phyloP scores from a whole-genome alignment of 2,113 vertebrate species.

The Petaurus breviceps region DNA sequence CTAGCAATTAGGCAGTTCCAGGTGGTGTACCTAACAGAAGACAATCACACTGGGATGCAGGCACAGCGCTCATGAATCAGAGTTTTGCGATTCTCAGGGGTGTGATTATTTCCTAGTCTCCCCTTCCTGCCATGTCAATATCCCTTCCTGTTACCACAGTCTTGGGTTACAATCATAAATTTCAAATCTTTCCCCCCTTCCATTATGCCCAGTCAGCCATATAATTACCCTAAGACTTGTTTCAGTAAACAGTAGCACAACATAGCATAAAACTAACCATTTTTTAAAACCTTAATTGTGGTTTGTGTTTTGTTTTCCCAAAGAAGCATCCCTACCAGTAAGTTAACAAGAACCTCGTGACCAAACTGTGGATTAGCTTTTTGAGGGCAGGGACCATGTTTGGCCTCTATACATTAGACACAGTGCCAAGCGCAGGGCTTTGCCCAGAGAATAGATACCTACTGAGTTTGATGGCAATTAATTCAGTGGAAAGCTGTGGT shows the following conservation, averaged over 20 bases:
- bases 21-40: constrained; percentile 71
- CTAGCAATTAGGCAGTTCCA: constrained; percentile 70
- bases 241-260: constrained; percentile 42
- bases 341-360: background rate
- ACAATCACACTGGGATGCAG: constrained; percentile 67
- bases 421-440: background rate
- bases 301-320: constrained; percentile 36
- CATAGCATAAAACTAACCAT: background rate
- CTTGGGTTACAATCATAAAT: constrained; percentile 38
- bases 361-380: constrained; percentile 23
- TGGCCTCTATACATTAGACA: constrained; percentile 23
- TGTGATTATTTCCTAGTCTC: constrained; percentile 53
- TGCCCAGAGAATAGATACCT: background rate
- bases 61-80: constrained; percentile 48
- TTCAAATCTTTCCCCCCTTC: constrained; percentile 28
- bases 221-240: constrained; percentile 63
- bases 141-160: constrained; percentile 55
- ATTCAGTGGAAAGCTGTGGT: background rate
- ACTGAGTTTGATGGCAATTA: background rate
- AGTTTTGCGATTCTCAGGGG: constrained; percentile 56
- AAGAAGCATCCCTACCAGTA: constrained; percentile 24
- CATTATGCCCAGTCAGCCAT: constrained; percentile 61
- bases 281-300: constrained; percentile 26
- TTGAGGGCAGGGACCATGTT: background rate
- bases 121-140: constrained; percentile 54